A percentile compares a stretch with the other conserved stretches of the same genome.
These are phyloP conservation scores for Lasiurus cinereus DNA, from an alignment of 2,113 vertebrate genomes.

Conservation along the genomic window DNA sequence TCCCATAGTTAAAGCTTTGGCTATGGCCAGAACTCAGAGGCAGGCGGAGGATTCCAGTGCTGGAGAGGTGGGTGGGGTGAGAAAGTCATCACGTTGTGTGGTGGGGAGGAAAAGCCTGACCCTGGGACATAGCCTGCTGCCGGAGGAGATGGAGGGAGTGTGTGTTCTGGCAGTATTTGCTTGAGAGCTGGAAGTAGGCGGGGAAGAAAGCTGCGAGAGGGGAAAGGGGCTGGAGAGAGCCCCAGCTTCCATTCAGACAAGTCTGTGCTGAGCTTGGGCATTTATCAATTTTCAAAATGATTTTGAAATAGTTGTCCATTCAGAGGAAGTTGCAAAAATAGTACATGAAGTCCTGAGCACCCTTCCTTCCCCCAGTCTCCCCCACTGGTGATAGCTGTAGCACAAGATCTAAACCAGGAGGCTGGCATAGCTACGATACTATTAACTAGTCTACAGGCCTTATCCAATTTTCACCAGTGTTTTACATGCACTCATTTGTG, in stretches of 20 bases:
- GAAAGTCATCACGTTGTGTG: slow-evolving; percentile 32
- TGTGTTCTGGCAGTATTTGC: slow-evolving; percentile 29
- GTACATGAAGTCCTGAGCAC: background rate
- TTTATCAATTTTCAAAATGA: slow-evolving; percentile 51
- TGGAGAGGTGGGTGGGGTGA: slow-evolving; percentile 64
- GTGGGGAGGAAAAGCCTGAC: slow-evolving; percentile 24
- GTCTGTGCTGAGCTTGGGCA: background rate
- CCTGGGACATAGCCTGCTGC: background rate
- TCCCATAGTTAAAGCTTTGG: slow-evolving; percentile 5
- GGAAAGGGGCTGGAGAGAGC: background rate
- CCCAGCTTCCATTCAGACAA: background rate
- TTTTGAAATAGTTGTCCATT: slow-evolving; percentile 60
- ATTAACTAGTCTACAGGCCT: background rate
- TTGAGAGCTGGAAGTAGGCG: background rate
- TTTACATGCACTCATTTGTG: background rate
- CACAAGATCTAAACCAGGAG: background rate
- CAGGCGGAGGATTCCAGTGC: background rate
- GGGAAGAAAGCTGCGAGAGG: background rate
- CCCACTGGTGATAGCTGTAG: background rate
- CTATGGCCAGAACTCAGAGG: slow-evolving; percentile 35
- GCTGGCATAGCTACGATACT: background rate
- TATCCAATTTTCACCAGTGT: background rate
- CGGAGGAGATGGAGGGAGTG: slow-evolving; percentile 31
- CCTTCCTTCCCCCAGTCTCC: background rate
- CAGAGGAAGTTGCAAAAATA: slow-evolving; percentile 63